A percentile compares a stretch with the other conserved stretches of the same genome.
These are phyloP conservation scores for Labeo rohita DNA, from an alignment of 2,113 vertebrate species.

Conservation along the genomic window DNA sequence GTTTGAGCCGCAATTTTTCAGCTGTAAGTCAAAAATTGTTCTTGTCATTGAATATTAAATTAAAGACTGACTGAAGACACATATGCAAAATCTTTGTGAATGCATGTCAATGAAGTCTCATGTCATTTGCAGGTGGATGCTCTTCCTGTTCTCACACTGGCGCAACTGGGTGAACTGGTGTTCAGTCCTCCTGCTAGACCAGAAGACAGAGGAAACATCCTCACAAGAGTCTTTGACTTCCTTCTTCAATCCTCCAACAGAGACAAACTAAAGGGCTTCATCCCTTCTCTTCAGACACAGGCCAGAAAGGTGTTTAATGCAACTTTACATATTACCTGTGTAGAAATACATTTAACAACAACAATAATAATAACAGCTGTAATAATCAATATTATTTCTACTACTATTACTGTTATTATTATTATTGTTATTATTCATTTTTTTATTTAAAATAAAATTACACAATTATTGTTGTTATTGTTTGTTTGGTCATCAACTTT, in stretches of 20 bases:
- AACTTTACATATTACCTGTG: background rate
- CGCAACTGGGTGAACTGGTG: background rate
- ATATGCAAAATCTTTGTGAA: background rate
- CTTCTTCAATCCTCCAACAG: background rate
- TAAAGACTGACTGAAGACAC: background rate
- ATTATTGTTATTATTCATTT: background rate
- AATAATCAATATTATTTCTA: too few species aligned
- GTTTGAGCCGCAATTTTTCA: background rate
- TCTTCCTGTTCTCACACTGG: background rate
- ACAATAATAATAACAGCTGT: background rate
- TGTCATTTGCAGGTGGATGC: background rate
- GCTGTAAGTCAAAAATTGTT: background rate
- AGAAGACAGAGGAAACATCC: background rate
- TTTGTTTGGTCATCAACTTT: background rate
- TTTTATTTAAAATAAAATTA: background rate
- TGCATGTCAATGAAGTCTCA: background rate
- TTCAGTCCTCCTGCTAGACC: background rate
- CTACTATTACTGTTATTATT: too few species aligned
- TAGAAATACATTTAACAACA: background rate
- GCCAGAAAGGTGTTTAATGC: background rate
- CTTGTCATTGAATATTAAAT: background rate
- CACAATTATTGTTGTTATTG: background rate
- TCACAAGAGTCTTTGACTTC: constrained; percentile 19
- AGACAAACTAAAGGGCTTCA: constrained; percentile 4
- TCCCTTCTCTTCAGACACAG: background rate